Percentiles rank a stretch among this genome's conserved stretches.
Conservation (phyloP, 2,113 vertebrate species). For the Notarius quadriscutis region DNA sequence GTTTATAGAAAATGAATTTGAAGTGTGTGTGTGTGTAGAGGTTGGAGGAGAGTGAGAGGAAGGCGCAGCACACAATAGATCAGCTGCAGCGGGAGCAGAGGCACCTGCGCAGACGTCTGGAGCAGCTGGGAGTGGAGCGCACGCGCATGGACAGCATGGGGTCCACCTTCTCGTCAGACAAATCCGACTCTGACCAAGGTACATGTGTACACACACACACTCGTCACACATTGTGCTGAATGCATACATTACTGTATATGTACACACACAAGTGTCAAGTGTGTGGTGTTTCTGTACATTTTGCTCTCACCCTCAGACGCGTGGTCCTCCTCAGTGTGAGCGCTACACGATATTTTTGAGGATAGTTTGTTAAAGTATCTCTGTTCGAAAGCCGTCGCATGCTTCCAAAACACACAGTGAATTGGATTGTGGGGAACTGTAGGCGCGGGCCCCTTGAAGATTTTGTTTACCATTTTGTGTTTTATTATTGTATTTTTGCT, state of each 20-base stretch:
- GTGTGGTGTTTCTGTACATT: neutral
- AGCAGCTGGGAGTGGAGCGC: constrained; percentile 89
- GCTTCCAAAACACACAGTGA: too few species aligned
- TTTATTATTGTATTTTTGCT: too few species aligned
- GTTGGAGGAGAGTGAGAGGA: constrained; percentile 87
- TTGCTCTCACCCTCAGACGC: neutral
- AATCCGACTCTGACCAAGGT: constrained; percentile 91
- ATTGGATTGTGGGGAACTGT: too few species aligned
- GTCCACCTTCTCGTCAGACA: constrained; percentile 82
- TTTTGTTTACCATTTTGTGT: too few species aligned
- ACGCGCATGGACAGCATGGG: constrained; percentile 86
- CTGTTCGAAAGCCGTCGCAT: too few species aligned
- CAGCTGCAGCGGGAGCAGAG: constrained; percentile 91
- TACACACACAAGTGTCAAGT: neutral
- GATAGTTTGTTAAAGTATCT: too few species aligned
- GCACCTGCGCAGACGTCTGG: constrained; percentile 88
- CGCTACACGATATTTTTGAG: too few species aligned
- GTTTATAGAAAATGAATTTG: neutral
- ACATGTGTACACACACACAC: neutral
- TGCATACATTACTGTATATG: neutral
- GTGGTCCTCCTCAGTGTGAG: neutral
- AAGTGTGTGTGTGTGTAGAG: constrained; percentile 69
- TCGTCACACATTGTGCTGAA: constrained; percentile 62
- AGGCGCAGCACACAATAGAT: constrained; percentile 87
- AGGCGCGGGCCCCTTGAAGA: too few species aligned